Evolutionary conservation across 2,888 invertebrate genomes (phyloP), one percentile per base, ranked within the genome.

Genomic region (Pyrochroa serraticornis): DNA sequence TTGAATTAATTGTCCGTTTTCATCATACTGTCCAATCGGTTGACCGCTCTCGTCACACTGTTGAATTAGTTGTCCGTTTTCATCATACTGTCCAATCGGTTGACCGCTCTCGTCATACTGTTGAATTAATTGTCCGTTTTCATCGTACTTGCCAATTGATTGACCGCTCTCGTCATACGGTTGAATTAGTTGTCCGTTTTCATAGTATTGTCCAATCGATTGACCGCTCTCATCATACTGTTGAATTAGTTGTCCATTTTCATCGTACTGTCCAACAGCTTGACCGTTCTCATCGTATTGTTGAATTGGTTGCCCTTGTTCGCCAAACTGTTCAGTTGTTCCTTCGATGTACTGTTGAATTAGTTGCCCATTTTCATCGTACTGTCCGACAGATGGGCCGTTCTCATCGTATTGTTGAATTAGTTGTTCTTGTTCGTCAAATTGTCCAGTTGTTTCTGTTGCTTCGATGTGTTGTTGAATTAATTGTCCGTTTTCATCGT

Each of bases 201-300:
- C 65, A 37, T 73, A 70, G 46, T 74, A 72, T 10, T 69, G 63
- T 31, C 48, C 52, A 7, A 45, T 41, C 10, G 39, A 31, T 35
- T 60, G 59, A 5, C 56, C 60, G n/a, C 53, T 54, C 8, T 65
- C 55, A 6, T 57, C 60, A 39, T 45, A 59, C 8, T 49, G 46
- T 35, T 55, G 58, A 43, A 64, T 48, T 6, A 50, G 52, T 37
- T 66, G 66, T 5, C 62, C 65, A 49, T 63, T 64, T 47, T 67
- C 64, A 22, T 66, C 66, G 52, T 65, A 69, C 36, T 66, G 63
- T 36, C 61, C 51, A 34, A 67, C 33, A 1, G 49, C 58, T 51
- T 71, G 71, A 2, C 65, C 69, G 44, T 65, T 64, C 49, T 65
- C 66, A 45, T 69, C 67, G 39, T 69, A 69, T 14, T 68, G 65